These are phyloP conservation scores for Tapirus terrestris DNA, from an alignment of 2,113 vertebrate genomes.

Conservation along the genomic window DNA sequence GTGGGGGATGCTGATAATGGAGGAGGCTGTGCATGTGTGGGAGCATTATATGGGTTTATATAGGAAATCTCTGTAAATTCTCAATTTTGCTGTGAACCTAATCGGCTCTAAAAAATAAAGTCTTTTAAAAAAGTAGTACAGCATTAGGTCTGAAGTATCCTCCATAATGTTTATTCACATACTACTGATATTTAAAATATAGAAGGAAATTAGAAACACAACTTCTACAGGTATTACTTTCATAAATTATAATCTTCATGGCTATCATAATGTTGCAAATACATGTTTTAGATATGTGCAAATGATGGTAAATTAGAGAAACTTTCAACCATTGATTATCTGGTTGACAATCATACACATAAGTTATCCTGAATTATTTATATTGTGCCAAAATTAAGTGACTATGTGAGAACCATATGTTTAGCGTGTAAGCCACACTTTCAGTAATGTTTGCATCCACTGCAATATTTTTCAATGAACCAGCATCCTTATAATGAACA, in stretches of 20 bases:
- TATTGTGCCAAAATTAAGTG: constrained; percentile 37
- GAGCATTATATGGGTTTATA: background rate
- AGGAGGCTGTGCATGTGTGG: background rate
- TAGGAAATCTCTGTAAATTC: background rate
- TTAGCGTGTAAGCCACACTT: constrained; percentile 24
- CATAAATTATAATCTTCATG: background rate
- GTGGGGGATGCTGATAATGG: background rate
- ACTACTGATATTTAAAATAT: constrained; percentile 13
- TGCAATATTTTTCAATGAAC: constrained; percentile 64
- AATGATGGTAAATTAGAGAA: background rate
- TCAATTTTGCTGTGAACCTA: background rate
- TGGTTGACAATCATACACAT: background rate
- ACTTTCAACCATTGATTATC: constrained; percentile 15
- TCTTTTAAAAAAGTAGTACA: background rate
- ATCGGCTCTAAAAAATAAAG: background rate
- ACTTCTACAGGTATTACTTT: background rate
- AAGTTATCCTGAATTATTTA: constrained; percentile 21
- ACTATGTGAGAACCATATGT: background rate
- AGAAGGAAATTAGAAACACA: constrained; percentile 7
- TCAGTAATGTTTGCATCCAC: constrained; percentile 40
- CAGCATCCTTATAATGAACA: constrained; percentile 57
- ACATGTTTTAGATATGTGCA: background rate
- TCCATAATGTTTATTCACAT: background rate
- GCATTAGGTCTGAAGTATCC: background rate
- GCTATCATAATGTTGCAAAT: background rate